phyloP scores from a whole-genome alignment of 2,888 invertebrate species.

The Tubulanus polymorphus region DNA sequence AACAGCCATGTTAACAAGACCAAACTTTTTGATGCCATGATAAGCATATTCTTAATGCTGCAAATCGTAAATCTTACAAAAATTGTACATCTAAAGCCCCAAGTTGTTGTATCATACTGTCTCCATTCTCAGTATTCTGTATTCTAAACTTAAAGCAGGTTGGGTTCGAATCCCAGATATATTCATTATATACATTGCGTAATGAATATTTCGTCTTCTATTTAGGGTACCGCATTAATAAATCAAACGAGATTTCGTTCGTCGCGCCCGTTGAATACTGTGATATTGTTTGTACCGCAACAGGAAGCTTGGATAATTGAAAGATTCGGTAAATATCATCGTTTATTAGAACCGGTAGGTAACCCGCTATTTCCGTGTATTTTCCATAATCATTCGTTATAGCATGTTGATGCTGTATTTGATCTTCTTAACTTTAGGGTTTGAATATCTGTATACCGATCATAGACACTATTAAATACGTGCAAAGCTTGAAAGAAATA shows the following conservation, averaged over 20 bases:
- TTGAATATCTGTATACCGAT: conserved; percentile 87
- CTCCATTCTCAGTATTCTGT: too few species aligned
- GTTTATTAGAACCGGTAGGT: conserved; percentile 78
- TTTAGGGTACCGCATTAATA: too few species aligned
- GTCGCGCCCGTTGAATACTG: conserved; percentile 67
- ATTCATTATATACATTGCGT: too few species aligned
- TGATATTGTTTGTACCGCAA: conserved; percentile 96
- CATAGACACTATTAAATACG: conserved; percentile 90
- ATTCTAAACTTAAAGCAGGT: too few species aligned
- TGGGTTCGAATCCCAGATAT: too few species aligned
- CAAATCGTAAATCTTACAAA: too few species aligned
- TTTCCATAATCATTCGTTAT: background rate
- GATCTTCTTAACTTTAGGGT: conserved; percentile 58
- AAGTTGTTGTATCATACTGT: too few species aligned
- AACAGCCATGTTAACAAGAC: too few species aligned
- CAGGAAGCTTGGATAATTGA: conserved; percentile 91
- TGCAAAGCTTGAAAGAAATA: conserved; percentile 97
- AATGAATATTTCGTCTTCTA: too few species aligned
- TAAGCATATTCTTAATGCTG: too few species aligned
- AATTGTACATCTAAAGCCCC: too few species aligned
- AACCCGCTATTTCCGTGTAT: background rate
- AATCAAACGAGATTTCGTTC: conserved; percentile 29
- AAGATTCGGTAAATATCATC: conserved; percentile 94
- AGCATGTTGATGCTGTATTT: background rate
- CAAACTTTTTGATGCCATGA: too few species aligned